Evolutionary conservation across 2,888 invertebrate genomes (phyloP).

Genomic region (Arctia plantaginis): DNA sequence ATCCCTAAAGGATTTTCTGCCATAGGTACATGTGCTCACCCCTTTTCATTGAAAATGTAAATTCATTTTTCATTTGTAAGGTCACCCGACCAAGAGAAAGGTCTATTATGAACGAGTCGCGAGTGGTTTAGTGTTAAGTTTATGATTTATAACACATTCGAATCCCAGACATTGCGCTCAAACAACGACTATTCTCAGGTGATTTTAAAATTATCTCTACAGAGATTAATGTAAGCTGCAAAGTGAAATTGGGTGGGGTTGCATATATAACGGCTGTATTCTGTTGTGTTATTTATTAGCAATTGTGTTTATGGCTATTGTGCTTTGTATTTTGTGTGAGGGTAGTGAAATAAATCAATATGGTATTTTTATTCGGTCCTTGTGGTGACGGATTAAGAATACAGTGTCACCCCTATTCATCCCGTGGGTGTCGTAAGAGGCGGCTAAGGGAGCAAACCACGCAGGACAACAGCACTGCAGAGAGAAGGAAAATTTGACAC

Average conservation of each 20-base stretch:
- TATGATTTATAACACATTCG: slow-evolving; percentile 35
- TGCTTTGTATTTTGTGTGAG: neutral
- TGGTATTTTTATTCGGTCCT: no score
- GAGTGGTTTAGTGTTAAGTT: slow-evolving; percentile 18
- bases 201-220: slow-evolving; percentile 60
- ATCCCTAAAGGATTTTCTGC: neutral
- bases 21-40: neutral
- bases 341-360: neutral
- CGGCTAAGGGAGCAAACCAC: no score
- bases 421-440: no score
- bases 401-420: no score
- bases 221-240: slow-evolving; percentile 58
- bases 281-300: neutral
- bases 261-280: slow-evolving; percentile 7
- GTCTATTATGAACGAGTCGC: slow-evolving; percentile 5
- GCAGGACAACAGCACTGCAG: no score
- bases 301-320: neutral
- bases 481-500: no score
- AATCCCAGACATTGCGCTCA: slow-evolving; percentile 23
- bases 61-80: slow-evolving; percentile 1
- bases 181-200: slow-evolving; percentile 52
- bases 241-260: slow-evolving; percentile 28
- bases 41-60: neutral
- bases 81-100: neutral
- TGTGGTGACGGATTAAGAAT: no score